Evolutionary conservation across 2,888 invertebrate species (phyloP).

Genomic region (Cephalotes varians): DNA sequence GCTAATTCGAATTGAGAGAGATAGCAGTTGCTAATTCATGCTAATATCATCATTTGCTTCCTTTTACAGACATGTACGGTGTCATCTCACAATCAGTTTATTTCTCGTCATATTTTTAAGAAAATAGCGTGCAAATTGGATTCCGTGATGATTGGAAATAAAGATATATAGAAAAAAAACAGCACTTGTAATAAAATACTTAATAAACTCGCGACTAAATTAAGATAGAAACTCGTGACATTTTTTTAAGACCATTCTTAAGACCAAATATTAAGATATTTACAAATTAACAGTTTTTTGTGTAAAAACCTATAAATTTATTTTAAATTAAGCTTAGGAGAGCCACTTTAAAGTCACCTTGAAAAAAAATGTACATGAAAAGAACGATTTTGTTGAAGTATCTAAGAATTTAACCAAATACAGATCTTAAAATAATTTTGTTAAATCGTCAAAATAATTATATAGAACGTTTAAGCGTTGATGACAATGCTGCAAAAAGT

Average conservation of each 20-base stretch:
- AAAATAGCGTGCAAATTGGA: background rate
- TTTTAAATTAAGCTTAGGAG: background rate
- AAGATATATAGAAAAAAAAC: slow-evolving; percentile 20
- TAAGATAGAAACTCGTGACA: background rate
- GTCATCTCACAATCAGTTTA: slow-evolving; percentile 11
- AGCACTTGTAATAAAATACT: background rate
- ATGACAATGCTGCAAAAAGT: too few species aligned
- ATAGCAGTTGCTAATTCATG: slow-evolving; percentile 10
- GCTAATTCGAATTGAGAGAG: slow-evolving; percentile 34
- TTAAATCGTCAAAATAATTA: too few species aligned
- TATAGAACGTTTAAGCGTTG: too few species aligned
- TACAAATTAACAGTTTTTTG: slow-evolving; percentile 4
- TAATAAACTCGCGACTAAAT: background rate
- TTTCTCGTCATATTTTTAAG: background rate
- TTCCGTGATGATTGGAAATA: background rate
- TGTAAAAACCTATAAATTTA: background rate
- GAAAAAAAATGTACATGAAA: background rate
- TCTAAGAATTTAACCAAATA: too few species aligned
- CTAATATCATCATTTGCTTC: slow-evolving; percentile 17
- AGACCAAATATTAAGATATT: background rate
- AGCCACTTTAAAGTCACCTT: background rate
- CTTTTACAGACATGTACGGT: background rate
- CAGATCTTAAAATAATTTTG: too few species aligned
- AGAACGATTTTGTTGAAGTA: too few species aligned
- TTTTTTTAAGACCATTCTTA: background rate